Percentiles rank a stretch among this genome's conserved stretches.
Evolutionary conservation across 2,888 invertebrate species (phyloP).

Genomic region (Parnassius apollo): DNA sequence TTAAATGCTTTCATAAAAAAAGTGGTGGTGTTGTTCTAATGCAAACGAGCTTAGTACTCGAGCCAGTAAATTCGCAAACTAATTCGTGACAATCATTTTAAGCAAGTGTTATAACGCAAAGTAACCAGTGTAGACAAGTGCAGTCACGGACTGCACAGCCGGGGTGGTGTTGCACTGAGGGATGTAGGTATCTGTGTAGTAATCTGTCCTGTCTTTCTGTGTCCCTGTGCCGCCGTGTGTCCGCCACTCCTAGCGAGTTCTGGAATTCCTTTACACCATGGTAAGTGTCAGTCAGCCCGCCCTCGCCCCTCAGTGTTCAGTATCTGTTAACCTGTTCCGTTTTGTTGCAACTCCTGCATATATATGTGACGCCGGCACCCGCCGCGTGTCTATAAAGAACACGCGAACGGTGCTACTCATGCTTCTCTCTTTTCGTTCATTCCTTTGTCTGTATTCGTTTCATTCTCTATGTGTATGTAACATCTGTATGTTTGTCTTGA

Average conservation of each 20-base stretch:
- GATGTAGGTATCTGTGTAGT: slow-evolving; percentile 83
- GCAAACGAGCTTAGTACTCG: slow-evolving; percentile 74
- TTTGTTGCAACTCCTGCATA: slow-evolving; percentile 81
- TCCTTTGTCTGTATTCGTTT: slow-evolving; percentile 81
- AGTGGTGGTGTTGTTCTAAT: slow-evolving; percentile 76
- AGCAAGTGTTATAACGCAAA: slow-evolving; percentile 78
- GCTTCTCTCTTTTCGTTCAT: slow-evolving; percentile 78
- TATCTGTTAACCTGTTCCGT: slow-evolving; percentile 79
- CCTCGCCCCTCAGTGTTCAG: slow-evolving; percentile 82
- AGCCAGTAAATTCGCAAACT: slow-evolving; percentile 46
- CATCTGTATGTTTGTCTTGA: slow-evolving; percentile 81
- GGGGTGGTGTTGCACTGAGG: slow-evolving; percentile 81
- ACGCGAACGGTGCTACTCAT: slow-evolving; percentile 70
- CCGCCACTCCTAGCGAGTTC: slow-evolving; percentile 95
- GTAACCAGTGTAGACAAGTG: slow-evolving; percentile 77
- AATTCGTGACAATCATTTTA: slow-evolving; percentile 47
- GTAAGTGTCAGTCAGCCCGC: slow-evolving; percentile 92
- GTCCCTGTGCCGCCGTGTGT: slow-evolving; percentile 86
- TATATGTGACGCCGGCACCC: slow-evolving; percentile 75
- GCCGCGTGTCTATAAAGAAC: slow-evolving; percentile 66
- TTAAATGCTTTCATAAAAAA: slow-evolving; percentile 13
- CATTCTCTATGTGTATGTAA: slow-evolving; percentile 83
- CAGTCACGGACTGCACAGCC: slow-evolving; percentile 71
- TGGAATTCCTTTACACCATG: slow-evolving; percentile 99
- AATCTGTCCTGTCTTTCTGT: slow-evolving; percentile 85